These are phyloP conservation scores for Paraplagusia blochii DNA, from an alignment of 2,113 vertebrate genomes.

Conservation along the genomic window DNA sequence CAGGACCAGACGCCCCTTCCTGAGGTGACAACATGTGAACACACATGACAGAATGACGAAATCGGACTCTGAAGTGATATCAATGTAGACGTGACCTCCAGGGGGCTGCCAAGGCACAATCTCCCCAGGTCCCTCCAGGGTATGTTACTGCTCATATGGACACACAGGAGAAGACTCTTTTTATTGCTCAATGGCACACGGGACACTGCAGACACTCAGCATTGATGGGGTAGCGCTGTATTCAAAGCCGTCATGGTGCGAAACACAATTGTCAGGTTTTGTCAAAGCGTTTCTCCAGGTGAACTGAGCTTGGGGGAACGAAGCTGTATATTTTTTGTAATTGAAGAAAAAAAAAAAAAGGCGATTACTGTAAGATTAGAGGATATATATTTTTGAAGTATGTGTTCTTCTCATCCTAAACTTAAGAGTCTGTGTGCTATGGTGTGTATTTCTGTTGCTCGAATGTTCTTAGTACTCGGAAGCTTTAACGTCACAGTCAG, in stretches of 20 bases:
- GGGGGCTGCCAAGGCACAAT: conserved; percentile 41
- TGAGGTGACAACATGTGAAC: conserved; percentile 70
- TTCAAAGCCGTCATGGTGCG: conserved; percentile 50
- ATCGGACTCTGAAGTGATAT: conserved; percentile 15
- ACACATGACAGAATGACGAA: conserved; percentile 68
- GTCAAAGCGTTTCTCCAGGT: conserved; percentile 35
- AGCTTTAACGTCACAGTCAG: conserved; percentile 35
- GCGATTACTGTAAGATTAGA: conserved; percentile 51
- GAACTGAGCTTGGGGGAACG: conserved; percentile 27
- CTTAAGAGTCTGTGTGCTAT: conserved; percentile 64
- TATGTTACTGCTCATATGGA: conserved; percentile 30
- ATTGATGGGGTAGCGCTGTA: conserved; percentile 17
- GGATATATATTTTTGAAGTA: conserved; percentile 72
- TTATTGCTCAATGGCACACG: conserved; percentile 34
- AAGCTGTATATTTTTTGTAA: conserved; percentile 63
- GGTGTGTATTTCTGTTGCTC: conserved; percentile 62
- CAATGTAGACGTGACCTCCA: conserved; percentile 33
- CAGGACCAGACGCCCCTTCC: conserved; percentile 73
- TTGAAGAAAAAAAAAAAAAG: conserved; percentile 34
- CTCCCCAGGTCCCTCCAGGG: conserved; percentile 28
- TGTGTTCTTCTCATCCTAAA: conserved; percentile 62
- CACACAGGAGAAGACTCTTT: conserved; percentile 19
- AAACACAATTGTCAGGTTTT: conserved; percentile 51
- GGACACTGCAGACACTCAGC: conserved; percentile 29
- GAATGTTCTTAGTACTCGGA: conserved; percentile 50